Percentiles rank a stretch among this genome's conserved stretches.
These are phyloP conservation scores for Smutsia temminckii DNA, from an alignment of 2,797 vertebrate genomes.

Conservation along the genomic window DNA sequence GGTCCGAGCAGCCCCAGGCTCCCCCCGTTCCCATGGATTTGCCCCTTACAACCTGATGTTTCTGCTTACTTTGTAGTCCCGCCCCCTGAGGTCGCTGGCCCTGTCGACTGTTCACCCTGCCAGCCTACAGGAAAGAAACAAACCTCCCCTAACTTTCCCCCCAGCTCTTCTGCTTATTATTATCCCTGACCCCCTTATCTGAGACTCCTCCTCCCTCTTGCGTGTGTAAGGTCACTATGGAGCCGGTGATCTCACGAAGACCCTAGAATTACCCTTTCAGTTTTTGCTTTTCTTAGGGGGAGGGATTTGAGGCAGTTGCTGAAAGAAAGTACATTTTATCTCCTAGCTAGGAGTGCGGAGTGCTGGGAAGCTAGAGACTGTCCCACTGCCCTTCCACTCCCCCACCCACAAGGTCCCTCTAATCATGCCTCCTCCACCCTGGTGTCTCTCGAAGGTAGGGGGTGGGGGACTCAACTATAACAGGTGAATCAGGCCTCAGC, in stretches of 20 bases:
- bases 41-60: neutral
- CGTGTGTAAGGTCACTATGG: slow-evolving; percentile 58
- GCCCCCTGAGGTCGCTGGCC: neutral
- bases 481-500: slow-evolving; percentile 66
- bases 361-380: neutral
- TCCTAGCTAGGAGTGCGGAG: slow-evolving; percentile 11
- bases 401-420: neutral
- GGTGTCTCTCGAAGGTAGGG: neutral
- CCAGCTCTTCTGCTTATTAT: neutral
- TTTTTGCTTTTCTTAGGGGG: slow-evolving; percentile 48
- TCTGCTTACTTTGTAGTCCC: neutral
- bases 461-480: neutral
- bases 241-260: slow-evolving; percentile 64
- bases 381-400: neutral
- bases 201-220: neutral
- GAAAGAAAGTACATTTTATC: slow-evolving; percentile 54
- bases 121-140: slow-evolving; percentile 25
- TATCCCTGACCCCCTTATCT: slow-evolving; percentile 3
- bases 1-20: neutral
- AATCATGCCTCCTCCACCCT: neutral
- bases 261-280: slow-evolving; percentile 49
- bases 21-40: neutral
- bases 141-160: neutral
- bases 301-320: slow-evolving; percentile 23
- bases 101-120: neutral